A percentile compares a stretch with the other conserved stretches of the same genome.
These are phyloP conservation scores for Echiichthys vipera DNA, from an alignment of 2,797 vertebrate species.

Conservation along the genomic window DNA sequence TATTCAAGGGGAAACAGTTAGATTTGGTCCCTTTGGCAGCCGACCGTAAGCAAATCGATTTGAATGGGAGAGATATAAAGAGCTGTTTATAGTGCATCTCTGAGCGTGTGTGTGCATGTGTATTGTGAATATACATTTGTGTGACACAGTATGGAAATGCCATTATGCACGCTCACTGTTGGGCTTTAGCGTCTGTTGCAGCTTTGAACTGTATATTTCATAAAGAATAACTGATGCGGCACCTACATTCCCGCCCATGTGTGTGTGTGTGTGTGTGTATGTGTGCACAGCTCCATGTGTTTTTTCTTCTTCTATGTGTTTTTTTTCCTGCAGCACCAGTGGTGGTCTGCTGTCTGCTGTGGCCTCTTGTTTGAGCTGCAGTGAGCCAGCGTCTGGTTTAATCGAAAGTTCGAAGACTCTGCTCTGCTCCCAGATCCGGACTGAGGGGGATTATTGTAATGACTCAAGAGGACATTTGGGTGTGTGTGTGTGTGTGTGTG, in stretches of 20 bases:
- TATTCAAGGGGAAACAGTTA: constrained; percentile 82
- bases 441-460: constrained; percentile 77
- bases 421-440: constrained; percentile 56
- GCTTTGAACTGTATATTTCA: constrained; percentile 71
- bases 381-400: constrained; percentile 61
- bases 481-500: constrained; percentile 29
- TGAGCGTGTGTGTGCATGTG: constrained; percentile 48
- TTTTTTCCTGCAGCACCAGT: constrained; percentile 35
- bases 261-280: constrained; percentile 32
- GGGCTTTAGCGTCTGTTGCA: constrained; percentile 60
- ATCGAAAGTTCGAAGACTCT: constrained; percentile 56
- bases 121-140: constrained; percentile 69
- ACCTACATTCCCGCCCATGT: constrained; percentile 3
- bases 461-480: constrained; percentile 56
- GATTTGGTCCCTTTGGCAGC: constrained; percentile 80
- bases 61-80: constrained; percentile 78
- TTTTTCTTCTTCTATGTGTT: constrained; percentile 37
- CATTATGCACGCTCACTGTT: constrained; percentile 75
- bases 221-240: constrained; percentile 63
- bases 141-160: constrained; percentile 76
- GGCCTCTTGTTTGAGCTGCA: constrained; percentile 64
- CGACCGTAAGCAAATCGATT: constrained; percentile 81
- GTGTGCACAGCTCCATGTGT: constrained; percentile 24
- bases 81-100: constrained; percentile 73
- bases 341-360: constrained; percentile 65